Base-by-base conservation (phyloP, 2,113 vertebrate genomes). In the Hippocampus zosterae region DNA sequence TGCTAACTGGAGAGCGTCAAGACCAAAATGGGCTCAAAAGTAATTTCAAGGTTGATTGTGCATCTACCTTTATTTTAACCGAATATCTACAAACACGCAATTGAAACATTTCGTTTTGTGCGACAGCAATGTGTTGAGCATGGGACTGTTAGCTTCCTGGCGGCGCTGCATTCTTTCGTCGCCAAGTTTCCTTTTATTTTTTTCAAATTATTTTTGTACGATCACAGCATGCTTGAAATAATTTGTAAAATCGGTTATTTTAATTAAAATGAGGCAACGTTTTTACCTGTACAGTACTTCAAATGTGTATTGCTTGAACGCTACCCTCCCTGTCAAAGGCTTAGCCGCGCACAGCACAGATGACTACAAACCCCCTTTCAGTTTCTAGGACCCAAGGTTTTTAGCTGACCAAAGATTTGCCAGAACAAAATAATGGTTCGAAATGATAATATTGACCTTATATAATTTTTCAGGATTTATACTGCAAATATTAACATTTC, bases 361-460 rank as follows among this genome's bases (percentile, higher is more conserved):
- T 23, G 81, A 88, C 78, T 84, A 88, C 88, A 88, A 85, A 74
- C 2, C 33, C 23, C 42, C 37, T 29, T n/a, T 27, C 53, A 44
- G 19, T 40, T 27, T 27, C 5, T 76, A 80, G 80, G 86, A 86
- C 89, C 87, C 62, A 33, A 1, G 0, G 5, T 0, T 4, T 0
- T 19, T 44, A 41, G 86, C 23, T 70, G 80, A 0, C 75, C 33
- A 11, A 56, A 25, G 10, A 25, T 48, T 15, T 79, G 88, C 91
- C 88, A 77, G 76, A 68, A 61, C 19, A 13, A 75, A 40, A 27
- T 7, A 42, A 0, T 1, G 0, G 0, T 13, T 18, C 52, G 0
- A 0, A 29, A 40, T 0, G 12, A 52, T 7, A 33, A 12, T 48
- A 18, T 18, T 16, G 13, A 65, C 1, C n/a, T 2, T 15, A 65